Evolutionary conservation across 2,113 vertebrate genomes (phyloP).

Genomic region (Lycocorax pyrrhopterus): DNA sequence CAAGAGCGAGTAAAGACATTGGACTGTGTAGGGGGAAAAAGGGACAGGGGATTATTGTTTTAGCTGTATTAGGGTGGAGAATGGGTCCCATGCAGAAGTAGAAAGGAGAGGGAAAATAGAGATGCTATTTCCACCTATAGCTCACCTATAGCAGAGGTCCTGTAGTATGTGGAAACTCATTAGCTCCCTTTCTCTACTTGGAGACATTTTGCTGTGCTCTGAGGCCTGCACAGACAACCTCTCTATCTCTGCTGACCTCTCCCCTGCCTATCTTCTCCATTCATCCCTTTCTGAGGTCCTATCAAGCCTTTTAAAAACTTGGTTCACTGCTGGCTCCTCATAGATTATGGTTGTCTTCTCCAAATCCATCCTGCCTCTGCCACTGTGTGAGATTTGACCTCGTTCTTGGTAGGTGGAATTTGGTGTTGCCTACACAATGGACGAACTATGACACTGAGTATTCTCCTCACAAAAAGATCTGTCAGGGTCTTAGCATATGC

Average conservation of each 20-base stretch:
- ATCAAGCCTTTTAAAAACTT: neutral
- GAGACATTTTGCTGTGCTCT: neutral
- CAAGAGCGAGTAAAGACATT: neutral
- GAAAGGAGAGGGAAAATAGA: neutral
- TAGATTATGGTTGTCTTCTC: neutral
- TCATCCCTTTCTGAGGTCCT: neutral
- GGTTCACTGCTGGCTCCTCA: neutral
- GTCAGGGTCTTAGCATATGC: neutral
- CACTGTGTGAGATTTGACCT: neutral
- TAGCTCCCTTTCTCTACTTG: neutral
- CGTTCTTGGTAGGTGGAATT: neutral
- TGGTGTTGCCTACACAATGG: neutral
- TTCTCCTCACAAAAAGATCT: neutral
- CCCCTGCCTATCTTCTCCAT: neutral
- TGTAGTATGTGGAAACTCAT: neutral
- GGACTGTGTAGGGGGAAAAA: fast-evolving
- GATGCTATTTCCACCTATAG: neutral
- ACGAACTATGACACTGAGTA: neutral
- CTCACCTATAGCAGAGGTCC: neutral
- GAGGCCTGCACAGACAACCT: neutral
- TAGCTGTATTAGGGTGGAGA: neutral
- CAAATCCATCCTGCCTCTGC: neutral
- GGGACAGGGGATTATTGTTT: fast-evolving
- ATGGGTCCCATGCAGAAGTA: neutral
- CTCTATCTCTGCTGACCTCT: neutral